phyloP scores from a whole-genome alignment of 2,113 vertebrate species.

The Cricetomys ansorgei region DNA sequence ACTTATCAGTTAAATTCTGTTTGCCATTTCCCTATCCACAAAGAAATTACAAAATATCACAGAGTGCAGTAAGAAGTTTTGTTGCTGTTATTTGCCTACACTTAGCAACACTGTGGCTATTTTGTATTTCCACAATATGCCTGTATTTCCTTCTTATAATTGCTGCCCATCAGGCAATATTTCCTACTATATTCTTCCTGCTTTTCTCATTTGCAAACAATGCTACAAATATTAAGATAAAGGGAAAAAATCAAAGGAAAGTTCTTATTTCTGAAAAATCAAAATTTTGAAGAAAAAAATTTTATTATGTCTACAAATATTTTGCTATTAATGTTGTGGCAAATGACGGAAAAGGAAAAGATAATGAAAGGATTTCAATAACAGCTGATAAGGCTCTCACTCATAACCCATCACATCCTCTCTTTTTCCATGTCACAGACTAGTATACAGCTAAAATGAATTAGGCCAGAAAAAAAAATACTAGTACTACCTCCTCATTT shows the following conservation, averaged over 20 bases:
- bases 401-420: neutral
- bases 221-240: neutral
- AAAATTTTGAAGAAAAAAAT: neutral
- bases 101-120: fast-evolving
- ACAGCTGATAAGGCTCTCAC: fast-evolving
- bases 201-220: neutral
- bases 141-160: fast-evolving
- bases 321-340: neutral
- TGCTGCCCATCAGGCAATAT: neutral
- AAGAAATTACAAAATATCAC: neutral
- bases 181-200: neutral
- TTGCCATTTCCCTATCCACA: neutral
- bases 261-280: neutral
- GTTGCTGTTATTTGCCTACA: fast-evolving
- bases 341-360: neutral
- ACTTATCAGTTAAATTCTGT: neutral
- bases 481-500: neutral
- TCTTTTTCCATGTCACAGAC: neutral
- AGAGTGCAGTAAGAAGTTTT: neutral
- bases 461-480: neutral
- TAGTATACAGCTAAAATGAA: neutral
- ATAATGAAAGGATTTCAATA: neutral
- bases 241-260: neutral
- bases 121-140: fast-evolving
- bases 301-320: neutral